Evolutionary conservation across 2,888 invertebrate species (phyloP).

Genomic region (Apoda limacodes): DNA sequence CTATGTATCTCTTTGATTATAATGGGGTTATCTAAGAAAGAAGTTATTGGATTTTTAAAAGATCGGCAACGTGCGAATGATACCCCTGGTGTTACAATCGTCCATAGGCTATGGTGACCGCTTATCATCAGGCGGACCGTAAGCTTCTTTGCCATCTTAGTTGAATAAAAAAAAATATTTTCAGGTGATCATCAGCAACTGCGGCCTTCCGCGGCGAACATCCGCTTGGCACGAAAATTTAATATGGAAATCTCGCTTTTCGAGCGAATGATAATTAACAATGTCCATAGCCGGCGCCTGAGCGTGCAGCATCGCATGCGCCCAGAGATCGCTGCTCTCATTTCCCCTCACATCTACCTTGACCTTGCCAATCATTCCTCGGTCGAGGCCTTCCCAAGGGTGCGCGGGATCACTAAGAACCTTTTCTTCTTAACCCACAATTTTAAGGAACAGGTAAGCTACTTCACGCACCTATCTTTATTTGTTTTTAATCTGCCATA

Average conservation of each 20-base stretch:
- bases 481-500: too few relatives aligned
- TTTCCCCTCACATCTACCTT: constrained; percentile 78
- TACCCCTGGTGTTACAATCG: too few relatives aligned
- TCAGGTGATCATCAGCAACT: constrained; percentile 85
- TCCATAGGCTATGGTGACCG: too few relatives aligned
- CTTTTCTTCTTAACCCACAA: constrained; percentile 78
- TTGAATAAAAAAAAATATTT: background rate
- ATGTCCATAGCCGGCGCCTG: constrained; percentile 71
- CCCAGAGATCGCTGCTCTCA: constrained; percentile 62
- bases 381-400: constrained; percentile 66
- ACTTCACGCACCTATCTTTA: too few relatives aligned
- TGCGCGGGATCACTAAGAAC: constrained; percentile 71
- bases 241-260: constrained; percentile 83
- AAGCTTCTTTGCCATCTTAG: too few relatives aligned
- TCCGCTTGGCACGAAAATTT: constrained; percentile 72
- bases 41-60: too few relatives aligned
- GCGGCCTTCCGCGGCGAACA: constrained; percentile 77
- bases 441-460: constrained; percentile 62
- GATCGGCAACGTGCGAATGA: too few relatives aligned
- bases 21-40: too few relatives aligned
- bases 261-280: constrained; percentile 81
- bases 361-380: constrained; percentile 71
- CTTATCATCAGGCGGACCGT: too few relatives aligned
- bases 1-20: background rate
- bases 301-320: constrained; percentile 85